Evolutionary conservation across 1,140 invertebrate species (phyloP).

Genomic region (Habropoda laboriosa): DNA sequence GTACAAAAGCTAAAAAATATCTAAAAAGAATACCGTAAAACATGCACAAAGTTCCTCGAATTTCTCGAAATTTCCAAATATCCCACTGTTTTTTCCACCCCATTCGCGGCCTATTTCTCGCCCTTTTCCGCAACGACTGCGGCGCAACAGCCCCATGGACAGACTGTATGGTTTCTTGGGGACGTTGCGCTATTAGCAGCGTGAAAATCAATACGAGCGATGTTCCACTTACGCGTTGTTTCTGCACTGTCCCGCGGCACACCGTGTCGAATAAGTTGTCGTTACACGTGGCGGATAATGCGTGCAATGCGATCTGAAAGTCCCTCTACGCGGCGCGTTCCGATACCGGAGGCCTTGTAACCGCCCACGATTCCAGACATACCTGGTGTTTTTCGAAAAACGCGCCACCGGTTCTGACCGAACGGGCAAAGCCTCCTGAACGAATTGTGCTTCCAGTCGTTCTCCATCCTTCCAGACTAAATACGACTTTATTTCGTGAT

Average conservation of each 20-base stretch:
- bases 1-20: too few relatives aligned
- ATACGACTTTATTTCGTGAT: not conserved
- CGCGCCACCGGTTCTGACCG: not conserved
- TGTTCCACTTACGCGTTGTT: slow-evolving; percentile 27
- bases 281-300: slow-evolving; percentile 8
- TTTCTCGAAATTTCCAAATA: not conserved
- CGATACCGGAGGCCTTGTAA: slow-evolving; percentile 6
- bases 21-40: too few relatives aligned
- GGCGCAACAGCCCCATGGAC: not conserved
- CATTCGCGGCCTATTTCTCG: not conserved
- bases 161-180: slow-evolving; percentile 33
- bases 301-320: slow-evolving; percentile 5
- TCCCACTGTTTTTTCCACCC: not conserved
- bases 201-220: slow-evolving; percentile 39
- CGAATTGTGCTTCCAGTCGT: not conserved
- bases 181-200: slow-evolving; percentile 38
- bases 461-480: too few relatives aligned
- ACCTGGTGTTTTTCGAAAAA: not conserved
- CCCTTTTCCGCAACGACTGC: not conserved
- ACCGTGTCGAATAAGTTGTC: not conserved
- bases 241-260: not conserved
- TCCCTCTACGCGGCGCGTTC: not conserved
- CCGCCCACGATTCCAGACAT: slow-evolving; percentile 8
- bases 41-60: not conserved
- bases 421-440: not conserved